Evolutionary conservation across 2,888 invertebrate genomes (phyloP).

Genomic region (Autographa pulchrina): DNA sequence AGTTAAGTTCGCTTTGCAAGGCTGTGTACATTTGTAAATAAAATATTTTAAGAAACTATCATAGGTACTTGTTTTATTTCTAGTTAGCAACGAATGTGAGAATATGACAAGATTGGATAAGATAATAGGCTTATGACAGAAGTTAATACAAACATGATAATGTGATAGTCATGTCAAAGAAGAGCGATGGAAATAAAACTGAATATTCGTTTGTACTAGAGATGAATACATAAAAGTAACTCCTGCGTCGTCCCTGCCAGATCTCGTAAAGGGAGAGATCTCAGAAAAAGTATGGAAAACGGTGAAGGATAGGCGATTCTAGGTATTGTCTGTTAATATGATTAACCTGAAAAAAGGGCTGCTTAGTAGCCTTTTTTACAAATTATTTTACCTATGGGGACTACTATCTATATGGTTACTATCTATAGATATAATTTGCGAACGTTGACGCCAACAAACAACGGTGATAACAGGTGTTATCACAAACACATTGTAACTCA

Average conservation of each 20-base stretch:
- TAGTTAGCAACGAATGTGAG: background rate
- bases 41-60: slow-evolving; percentile 14
- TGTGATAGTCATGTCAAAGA: background rate
- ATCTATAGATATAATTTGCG: background rate
- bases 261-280: too few species aligned
- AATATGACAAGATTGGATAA: background rate
- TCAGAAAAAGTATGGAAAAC: too few species aligned
- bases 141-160: slow-evolving; percentile 4
- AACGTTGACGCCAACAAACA: background rate
- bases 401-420: background rate
- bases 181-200: background rate
- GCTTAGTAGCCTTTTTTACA: too few species aligned
- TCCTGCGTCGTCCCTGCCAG: too few species aligned
- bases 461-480: background rate
- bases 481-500: background rate
- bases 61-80: slow-evolving; percentile 1
- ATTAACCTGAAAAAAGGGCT: too few species aligned
- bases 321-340: too few species aligned
- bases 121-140: background rate
- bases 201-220: too few species aligned
- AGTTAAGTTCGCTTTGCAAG: slow-evolving; percentile 15
- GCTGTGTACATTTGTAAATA: slow-evolving; percentile 39
- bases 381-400: background rate
- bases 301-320: too few species aligned
- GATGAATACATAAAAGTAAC: too few species aligned